Evolutionary conservation across 92 coral and sea anemone species (phyloP), one percentile per base, ranked within the genome.

Genomic region (Virgularia gustaviana): DNA sequence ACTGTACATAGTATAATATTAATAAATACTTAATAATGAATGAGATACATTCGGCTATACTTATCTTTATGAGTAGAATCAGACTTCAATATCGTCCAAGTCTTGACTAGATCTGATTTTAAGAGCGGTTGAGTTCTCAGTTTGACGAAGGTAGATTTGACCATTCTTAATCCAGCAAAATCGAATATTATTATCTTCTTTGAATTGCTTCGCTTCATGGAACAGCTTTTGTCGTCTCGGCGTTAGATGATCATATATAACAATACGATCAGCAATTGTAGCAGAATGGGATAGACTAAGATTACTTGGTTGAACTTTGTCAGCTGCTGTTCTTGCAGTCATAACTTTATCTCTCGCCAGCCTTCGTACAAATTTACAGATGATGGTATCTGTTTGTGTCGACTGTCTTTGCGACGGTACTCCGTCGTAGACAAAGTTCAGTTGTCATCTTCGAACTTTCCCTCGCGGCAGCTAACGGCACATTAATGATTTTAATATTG

Each of bases 151-250:
- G 36, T 38, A 67, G 36, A 82, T 78, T 18, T 47, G 36, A n/a
- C 65, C 77, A 39, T 65, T 76, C 36, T 76, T 76, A 11, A 71
- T 49, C 82, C 86, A 76, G 54, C 86, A 82, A 39, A 76, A 76
- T 29, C 59, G 75, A 53, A 42, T 75, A 32, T 55, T 70, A 16
- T 57, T 68, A 28, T 70, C 82, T 9, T 19, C 59, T 57, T 74
- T 74, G 74, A 10, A 73, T 25, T 55, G 59, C 77, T 82, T 82
- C 16, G 82, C 82, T 71, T 82, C 78, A 24, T 56, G 51, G 7
- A 81, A 64, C 29, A 81, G 81, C 16, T 15, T 56, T 27, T 65
- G 77, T 6, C 75, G 71, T 12, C 82, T 68, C 31, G 82, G 86
- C 13, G 81, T 65, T 33, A 76, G 77, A 25, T 82, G 82, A 76